Evolutionary conservation across 2,888 invertebrate species (phyloP).

Genomic region (Parasteatoda lunata): DNA sequence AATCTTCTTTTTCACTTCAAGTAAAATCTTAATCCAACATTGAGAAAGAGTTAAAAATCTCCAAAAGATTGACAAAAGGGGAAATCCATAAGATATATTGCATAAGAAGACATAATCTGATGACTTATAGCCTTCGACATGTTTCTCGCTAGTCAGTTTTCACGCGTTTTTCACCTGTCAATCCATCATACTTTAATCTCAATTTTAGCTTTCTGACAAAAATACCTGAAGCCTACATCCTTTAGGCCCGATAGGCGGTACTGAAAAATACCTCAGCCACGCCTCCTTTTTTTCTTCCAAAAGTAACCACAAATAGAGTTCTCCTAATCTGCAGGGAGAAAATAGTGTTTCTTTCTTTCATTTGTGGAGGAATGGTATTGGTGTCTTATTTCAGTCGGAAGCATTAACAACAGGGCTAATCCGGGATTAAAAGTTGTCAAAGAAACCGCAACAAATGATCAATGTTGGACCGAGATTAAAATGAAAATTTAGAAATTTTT

Average conservation of each 20-base stretch:
- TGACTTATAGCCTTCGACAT: conserved; percentile 29
- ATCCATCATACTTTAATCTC: conserved; percentile 50
- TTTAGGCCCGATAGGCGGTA: conserved; percentile 27
- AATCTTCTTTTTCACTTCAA: too few relatives aligned
- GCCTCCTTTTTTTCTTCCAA: conserved; percentile 46
- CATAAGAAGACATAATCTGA: conserved; percentile 20
- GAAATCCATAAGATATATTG: too few relatives aligned
- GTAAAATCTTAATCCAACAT: too few relatives aligned
- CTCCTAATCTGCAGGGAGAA: neutral
- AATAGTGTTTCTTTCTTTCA: conserved; percentile 19
- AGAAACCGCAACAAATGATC: conserved; percentile 42
- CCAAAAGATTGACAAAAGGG: too few relatives aligned
- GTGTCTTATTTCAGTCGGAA: conserved; percentile 65
- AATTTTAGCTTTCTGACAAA: conserved; percentile 5
- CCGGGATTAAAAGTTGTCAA: conserved; percentile 56
- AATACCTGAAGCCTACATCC: conserved; percentile 33
- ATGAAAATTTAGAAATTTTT: neutral
- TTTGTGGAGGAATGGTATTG: conserved; percentile 36
- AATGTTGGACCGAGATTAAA: neutral
- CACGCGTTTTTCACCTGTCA: conserved; percentile 21
- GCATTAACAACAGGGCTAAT: conserved; percentile 61
- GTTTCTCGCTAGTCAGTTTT: neutral
- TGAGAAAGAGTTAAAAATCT: too few relatives aligned
- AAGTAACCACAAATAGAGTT: conserved; percentile 39
- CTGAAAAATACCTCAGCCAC: conserved; percentile 22